These are phyloP conservation scores for Muschampia staudingeri DNA, from an alignment of 2,888 invertebrate species.

Conservation along the genomic window DNA sequence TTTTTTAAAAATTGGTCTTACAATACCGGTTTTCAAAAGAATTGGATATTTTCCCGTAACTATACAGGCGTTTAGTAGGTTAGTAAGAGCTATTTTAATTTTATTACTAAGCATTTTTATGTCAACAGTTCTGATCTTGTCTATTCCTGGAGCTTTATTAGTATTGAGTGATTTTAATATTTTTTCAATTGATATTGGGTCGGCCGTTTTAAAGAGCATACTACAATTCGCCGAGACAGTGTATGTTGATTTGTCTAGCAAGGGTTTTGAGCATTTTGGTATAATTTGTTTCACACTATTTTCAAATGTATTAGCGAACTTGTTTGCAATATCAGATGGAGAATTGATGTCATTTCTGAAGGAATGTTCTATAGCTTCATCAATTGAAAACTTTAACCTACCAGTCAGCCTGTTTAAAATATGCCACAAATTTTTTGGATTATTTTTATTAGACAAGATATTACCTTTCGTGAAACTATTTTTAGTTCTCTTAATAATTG, in stretches of 20 bases:
- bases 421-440: slow-evolving; percentile 33
- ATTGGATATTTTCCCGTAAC: background rate
- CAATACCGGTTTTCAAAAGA: too few relatives aligned
- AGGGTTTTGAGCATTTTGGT: background rate
- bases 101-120: background rate
- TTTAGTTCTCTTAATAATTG: background rate
- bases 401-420: slow-evolving; percentile 43
- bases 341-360: background rate
- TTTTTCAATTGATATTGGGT: slow-evolving; percentile 21
- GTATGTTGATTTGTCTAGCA: background rate
- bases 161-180: slow-evolving; percentile 28
- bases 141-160: background rate
- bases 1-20: too few relatives aligned
- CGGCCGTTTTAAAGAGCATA: background rate
- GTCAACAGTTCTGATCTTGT: background rate
- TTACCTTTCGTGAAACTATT: background rate
- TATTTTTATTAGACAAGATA: background rate
- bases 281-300: slow-evolving; percentile 6
- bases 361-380: background rate
- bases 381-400: background rate
- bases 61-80: background rate
- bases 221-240: background rate
- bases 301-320: background rate
- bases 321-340: background rate
- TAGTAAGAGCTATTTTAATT: background rate